These are phyloP conservation scores for Eira barbara DNA, from an alignment of 2,113 vertebrate species.

Conservation along the genomic window DNA sequence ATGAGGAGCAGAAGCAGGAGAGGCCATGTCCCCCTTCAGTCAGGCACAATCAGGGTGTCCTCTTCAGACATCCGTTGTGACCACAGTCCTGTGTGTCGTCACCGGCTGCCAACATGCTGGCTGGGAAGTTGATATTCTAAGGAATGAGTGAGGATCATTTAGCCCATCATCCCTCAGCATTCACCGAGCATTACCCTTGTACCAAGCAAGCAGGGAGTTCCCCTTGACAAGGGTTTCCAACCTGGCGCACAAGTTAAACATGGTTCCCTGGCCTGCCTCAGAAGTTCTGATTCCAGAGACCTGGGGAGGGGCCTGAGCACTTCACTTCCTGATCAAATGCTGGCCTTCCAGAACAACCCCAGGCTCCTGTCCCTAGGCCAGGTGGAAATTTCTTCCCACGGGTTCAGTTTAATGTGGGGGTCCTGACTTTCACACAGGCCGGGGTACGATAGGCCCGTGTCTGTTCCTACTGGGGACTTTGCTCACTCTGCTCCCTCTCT, in stretches of 20 bases:
- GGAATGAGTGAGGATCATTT: neutral
- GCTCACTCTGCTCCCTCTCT: neutral
- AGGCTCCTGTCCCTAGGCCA: neutral
- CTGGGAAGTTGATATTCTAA: neutral
- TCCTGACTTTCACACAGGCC: neutral
- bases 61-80: neutral
- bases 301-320: neutral
- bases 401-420: neutral
- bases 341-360: neutral
- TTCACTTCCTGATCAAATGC: neutral
- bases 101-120: neutral
- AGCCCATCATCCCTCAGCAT: neutral
- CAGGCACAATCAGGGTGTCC: fast-evolving
- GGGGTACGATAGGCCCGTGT: too few species aligned
- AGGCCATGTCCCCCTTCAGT: neutral
- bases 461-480: neutral
- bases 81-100: neutral
- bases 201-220: neutral
- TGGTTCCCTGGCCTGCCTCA: neutral
- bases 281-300: neutral
- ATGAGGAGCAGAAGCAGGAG: neutral
- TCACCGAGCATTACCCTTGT: too few species aligned
- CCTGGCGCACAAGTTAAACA: neutral
- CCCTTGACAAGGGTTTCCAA: neutral
- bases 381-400: neutral